Evolutionary conservation across 1,140 invertebrate genomes (phyloP), one percentile per base, ranked within the genome.

Genomic region (Uloborus diversus): DNA sequence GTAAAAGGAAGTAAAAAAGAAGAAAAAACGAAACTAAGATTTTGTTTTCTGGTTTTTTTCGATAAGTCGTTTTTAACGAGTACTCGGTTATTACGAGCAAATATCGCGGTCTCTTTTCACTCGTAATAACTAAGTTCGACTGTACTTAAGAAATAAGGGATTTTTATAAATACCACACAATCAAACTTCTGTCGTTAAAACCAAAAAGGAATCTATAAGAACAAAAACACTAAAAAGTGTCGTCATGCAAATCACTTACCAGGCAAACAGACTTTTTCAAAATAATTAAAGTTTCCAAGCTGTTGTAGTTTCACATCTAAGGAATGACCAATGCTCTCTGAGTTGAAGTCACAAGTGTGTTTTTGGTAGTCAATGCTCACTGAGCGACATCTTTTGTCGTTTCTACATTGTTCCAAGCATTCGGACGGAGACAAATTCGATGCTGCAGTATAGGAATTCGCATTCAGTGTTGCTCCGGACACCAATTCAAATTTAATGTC

Each of bases 231-330:
- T n/a, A n/a, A n/a, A n/a, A n/a, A n/a, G n/a, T n/a, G n/a, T n/a
- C n/a, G n/a, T n/a, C n/a, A n/a, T n/a, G n/a, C n/a, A 14, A 53
- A 2, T n/a, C 23, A 64, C 42, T 57, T 59, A 81, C 79, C 79
- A 42, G 64, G 62, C 4, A 82, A 42, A 27, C 82, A 82, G n/a
- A 75, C 69, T 64, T 82, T 82, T 20, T 81, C 82, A 30, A 80
- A 82, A 30, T 81, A 82, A 37, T 82, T 76, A 23, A 80, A 81
- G 32, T 62, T 66, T n/a, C 56, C 61, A 64, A 69, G 75, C 14
- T 62, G 28, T 30, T 64, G 27, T 2, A 82, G 25, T 32, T 75
- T 37, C 4, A 32, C 35, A 1, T 79, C 68, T 3, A 51, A 37
- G 13, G 37, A 13, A 0, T 27, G 65, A 13, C 61, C 32, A 13